Evolutionary conservation across 2,113 vertebrate genomes (phyloP), one percentile per base, ranked within the genome.

Genomic region (Pyxicephalus adspersus): DNA sequence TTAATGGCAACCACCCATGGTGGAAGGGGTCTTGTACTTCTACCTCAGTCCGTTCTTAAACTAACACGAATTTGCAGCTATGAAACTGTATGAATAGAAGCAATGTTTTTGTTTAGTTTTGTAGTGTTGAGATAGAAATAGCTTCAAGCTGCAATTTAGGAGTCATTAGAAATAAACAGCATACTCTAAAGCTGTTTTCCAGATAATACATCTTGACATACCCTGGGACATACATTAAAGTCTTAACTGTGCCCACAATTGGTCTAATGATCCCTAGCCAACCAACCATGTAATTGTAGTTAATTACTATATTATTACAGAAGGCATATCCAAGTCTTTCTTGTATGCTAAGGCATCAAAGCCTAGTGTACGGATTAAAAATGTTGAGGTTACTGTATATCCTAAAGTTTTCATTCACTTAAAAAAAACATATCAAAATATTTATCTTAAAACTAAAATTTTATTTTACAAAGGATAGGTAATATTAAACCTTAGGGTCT

Each of bases 251-350:
- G 28, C 28, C 26, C 45, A 66, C 64, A 78, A 78, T 66, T 66
- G 64, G 76, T 45, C 51, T 67, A 78, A 67, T 74, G 71, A 60
- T 57, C 26, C 64, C 52, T n/a, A 34, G 26, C 51, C 51, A 34
- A 28, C n/a, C 64, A 67, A 67, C 63, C 76, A 57, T 78, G 31
- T 78, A 78, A 78, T 66, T 66, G 28, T 22, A 66, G 63, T 66
- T 77, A 77, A 77, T 66, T 77, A 34, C 76, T 55, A 16, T 52
- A 77, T 77, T 77, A 65, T 66, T 77, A 66, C 26, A 51, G 76
- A 9, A 50, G 28, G 64, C 26, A 74, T 74, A 18, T 58, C 55
- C 20, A 74, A 74, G 71, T 72, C n/a, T 72, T 18, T 31, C 19
- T 72, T 51, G 7, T 72, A 72, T 72, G 25, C 68, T 60, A 38